A percentile compares a stretch with the other conserved stretches of the same genome.
phyloP scores from a whole-genome alignment of 1,140 invertebrate species.

The Scaptomyza graminum region DNA sequence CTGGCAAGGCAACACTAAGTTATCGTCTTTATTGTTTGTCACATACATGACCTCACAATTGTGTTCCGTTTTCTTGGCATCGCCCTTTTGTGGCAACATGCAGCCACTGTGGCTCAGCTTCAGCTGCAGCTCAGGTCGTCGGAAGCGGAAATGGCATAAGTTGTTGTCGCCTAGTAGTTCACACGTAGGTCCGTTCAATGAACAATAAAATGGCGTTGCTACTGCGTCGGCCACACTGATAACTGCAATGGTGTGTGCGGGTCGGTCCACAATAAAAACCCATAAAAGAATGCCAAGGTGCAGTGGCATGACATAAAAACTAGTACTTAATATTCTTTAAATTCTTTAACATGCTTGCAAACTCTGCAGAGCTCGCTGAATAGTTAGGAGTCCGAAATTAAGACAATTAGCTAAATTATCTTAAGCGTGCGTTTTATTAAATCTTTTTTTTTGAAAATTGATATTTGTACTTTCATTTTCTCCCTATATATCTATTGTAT shows the following conservation, averaged over 20 bases:
- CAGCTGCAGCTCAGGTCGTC: constrained; percentile 38
- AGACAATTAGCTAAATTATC: too few species aligned
- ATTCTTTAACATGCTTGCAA: too few species aligned
- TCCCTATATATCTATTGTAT: too few species aligned
- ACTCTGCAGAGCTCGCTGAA: too few species aligned
- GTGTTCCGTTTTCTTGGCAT: constrained; percentile 56
- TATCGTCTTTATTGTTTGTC: constrained; percentile 82
- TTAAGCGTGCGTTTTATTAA: background rate
- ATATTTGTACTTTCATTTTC: background rate
- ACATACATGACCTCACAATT: constrained; percentile 81
- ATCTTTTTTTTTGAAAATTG: background rate
- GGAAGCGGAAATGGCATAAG: constrained; percentile 81
- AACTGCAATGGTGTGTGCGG: constrained; percentile 12
- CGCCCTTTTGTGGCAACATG: background rate
- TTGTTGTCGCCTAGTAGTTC: constrained; percentile 81
- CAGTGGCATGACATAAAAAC: constrained; percentile 8
- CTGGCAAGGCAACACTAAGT: constrained; percentile 52
- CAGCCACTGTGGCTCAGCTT: constrained; percentile 1
- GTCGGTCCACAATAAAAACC: constrained; percentile 52
- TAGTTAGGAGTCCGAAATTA: too few species aligned
- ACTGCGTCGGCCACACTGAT: constrained; percentile 9
- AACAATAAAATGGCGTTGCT: constrained; percentile 67
- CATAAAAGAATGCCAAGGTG: constrained; percentile 52
- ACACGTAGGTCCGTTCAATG: constrained; percentile 78
- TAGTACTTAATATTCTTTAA: background rate